Evolutionary conservation across 2,888 invertebrate genomes (phyloP).

Genomic region (Drosophila quinaria): DNA sequence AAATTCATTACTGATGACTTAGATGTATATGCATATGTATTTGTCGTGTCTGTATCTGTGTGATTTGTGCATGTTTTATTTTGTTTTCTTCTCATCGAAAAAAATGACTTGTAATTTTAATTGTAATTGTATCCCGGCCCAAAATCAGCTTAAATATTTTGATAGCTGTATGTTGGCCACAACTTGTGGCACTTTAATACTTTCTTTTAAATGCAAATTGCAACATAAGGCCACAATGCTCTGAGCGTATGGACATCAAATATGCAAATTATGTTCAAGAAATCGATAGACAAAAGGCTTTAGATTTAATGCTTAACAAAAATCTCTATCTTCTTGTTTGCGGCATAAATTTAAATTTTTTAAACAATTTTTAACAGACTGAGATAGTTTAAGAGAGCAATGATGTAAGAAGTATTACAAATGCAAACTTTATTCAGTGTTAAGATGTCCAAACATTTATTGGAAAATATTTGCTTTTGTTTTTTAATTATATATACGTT

Average conservation of each 20-base stretch:
- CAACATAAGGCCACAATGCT: slow-evolving; percentile 14
- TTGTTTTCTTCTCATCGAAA: slow-evolving; percentile 11
- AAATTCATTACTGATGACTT: neutral
- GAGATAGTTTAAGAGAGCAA: too few species aligned
- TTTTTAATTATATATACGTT: too few species aligned
- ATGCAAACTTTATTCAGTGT: too few species aligned
- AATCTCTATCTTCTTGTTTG: neutral
- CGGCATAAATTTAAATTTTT: slow-evolving; percentile 4
- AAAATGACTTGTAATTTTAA: slow-evolving; percentile 19
- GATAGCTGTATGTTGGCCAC: slow-evolving; percentile 2
- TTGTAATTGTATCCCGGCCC: neutral
- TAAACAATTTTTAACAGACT: neutral
- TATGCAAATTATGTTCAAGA: slow-evolving; percentile 33
- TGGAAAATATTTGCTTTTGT: too few species aligned
- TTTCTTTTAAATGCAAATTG: slow-evolving; percentile 46
- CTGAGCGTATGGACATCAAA: slow-evolving; percentile 5
- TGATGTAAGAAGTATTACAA: too few species aligned
- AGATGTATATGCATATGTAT: neutral
- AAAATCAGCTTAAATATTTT: neutral
- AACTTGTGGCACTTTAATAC: slow-evolving; percentile 19
- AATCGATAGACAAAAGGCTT: slow-evolving; percentile 22
- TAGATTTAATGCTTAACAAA: slow-evolving; percentile 11
- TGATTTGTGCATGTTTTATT: slow-evolving; percentile 4
- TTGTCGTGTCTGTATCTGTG: neutral
- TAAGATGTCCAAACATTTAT: too few species aligned